Conservation (phyloP, 2,888 invertebrate species). For the Baccha elongata region DNA sequence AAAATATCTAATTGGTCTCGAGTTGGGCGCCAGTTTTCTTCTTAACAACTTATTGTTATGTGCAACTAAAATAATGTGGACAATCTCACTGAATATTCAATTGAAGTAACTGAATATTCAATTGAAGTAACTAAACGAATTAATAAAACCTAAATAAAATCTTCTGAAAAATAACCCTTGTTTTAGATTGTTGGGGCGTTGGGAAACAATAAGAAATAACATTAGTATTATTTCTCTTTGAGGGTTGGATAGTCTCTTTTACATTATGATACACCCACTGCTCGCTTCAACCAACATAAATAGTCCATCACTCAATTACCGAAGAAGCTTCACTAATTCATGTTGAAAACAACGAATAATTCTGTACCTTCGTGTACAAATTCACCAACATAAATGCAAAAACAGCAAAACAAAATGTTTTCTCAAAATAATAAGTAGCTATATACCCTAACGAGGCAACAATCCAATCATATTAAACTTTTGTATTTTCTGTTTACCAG, state of each 20-base stretch:
- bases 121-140: too few relatives aligned
- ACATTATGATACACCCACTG: background rate
- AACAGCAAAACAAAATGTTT: conserved; percentile 35
- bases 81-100: too few relatives aligned
- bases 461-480: conserved; percentile 70
- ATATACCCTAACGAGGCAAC: conserved; percentile 47
- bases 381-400: conserved; percentile 66
- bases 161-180: too few relatives aligned
- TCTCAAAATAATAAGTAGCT: conserved; percentile 52
- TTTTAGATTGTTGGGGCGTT: too few relatives aligned
- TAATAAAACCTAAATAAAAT: too few relatives aligned
- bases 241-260: background rate
- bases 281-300: background rate
- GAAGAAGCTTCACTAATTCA: conserved; percentile 39
- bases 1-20: too few relatives aligned
- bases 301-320: conserved; percentile 3
- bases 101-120: too few relatives aligned
- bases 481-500: conserved; percentile 63
- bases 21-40: conserved; percentile 7
- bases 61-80: too few relatives aligned
- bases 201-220: too few relatives aligned
- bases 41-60: too few relatives aligned
- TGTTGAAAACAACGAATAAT: conserved; percentile 39
- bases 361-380: conserved; percentile 38
- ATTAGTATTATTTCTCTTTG: too few relatives aligned